Percentiles rank a stretch among this genome's conserved stretches.
Conservation (phyloP, 2,888 invertebrate species). For the Plebejus melissa region DNA sequence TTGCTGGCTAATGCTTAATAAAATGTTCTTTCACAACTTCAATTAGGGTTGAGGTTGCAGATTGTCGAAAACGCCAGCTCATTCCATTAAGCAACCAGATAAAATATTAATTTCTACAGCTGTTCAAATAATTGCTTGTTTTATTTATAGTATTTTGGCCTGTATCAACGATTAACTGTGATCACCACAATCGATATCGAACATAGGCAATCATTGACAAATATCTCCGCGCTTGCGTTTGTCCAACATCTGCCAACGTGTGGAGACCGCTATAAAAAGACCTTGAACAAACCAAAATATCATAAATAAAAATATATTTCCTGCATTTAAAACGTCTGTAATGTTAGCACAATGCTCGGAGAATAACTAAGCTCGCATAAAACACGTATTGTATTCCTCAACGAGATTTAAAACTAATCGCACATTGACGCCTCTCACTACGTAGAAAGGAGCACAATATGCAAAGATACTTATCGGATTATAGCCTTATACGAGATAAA, state of each 20-base stretch:
- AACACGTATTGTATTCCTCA: neutral
- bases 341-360: neutral
- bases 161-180: no score
- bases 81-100: neutral
- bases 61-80: slow-evolving; percentile 11
- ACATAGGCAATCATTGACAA: neutral
- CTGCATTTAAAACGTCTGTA: neutral
- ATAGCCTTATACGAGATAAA: neutral
- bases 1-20: slow-evolving; percentile 44
- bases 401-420: slow-evolving; percentile 17
- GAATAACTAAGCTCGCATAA: neutral
- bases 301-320: neutral
- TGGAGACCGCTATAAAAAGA: neutral
- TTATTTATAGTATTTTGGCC: neutral
- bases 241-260: neutral
- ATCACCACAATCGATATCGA: no score
- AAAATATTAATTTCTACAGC: neutral
- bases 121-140: neutral
- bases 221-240: neutral
- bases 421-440: neutral
- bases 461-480: slow-evolving; percentile 18
- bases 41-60: slow-evolving; percentile 13
- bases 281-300: neutral
- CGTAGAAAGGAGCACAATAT: neutral
- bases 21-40: slow-evolving; percentile 11